Evolutionary conservation across 2,113 vertebrate species (phyloP).

Genomic region (Neolamprologus kungweensis): DNA sequence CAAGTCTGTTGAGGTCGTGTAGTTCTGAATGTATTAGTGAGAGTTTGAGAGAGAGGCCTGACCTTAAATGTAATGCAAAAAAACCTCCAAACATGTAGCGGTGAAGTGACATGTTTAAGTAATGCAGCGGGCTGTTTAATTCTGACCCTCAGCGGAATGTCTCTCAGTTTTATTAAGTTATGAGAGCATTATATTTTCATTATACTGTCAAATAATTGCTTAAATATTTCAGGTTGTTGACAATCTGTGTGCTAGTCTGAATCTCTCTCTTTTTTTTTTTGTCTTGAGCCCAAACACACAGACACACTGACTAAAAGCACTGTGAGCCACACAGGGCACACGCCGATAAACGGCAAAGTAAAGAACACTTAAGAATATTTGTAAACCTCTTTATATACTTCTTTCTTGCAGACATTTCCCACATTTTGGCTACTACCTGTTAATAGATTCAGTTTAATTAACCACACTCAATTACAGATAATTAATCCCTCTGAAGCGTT

Average conservation of each 20-base stretch:
- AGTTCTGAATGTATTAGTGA: not conserved
- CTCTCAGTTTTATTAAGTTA: not conserved
- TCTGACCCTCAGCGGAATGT: not conserved
- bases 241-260: not conserved
- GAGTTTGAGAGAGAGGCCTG: not conserved
- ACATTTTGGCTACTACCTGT: not conserved
- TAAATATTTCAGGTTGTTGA: not conserved
- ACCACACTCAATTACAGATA: not conserved
- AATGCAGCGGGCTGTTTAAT: not conserved
- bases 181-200: not conserved
- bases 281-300: not conserved
- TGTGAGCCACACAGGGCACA: not conserved
- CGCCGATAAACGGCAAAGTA: not conserved
- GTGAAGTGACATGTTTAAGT: not conserved
- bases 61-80: not conserved
- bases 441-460: conserved; percentile 17
- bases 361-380: not conserved
- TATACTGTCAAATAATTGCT: not conserved
- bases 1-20: not conserved
- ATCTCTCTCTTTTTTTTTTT: not conserved
- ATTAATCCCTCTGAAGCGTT: conserved; percentile 15
- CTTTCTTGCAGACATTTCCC: not conserved
- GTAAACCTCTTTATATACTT: not conserved
- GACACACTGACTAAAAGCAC: not conserved
- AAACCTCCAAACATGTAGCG: not conserved